Percentiles rank a stretch among this genome's conserved stretches.
phyloP scores from a whole-genome alignment of 2,888 invertebrate species.

The Criorhina ranunculi region DNA sequence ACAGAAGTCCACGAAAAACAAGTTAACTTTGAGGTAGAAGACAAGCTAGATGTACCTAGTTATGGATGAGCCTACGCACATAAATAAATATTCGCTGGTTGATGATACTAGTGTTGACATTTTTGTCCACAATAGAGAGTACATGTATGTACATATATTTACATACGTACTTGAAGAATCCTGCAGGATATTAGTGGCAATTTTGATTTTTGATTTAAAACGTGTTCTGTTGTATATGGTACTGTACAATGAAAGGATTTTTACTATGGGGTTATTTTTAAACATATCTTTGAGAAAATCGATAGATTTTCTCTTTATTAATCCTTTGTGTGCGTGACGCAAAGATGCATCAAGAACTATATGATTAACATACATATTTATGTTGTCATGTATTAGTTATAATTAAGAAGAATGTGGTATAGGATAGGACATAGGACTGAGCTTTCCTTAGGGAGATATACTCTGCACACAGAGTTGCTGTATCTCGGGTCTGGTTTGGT shows the following conservation, averaged over 20 bases:
- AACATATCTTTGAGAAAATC: not conserved
- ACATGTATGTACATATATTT: too few species aligned
- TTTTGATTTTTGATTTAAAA: constrained; percentile 30
- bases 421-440: too few species aligned
- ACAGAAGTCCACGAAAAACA: constrained; percentile 23
- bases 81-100: not conserved
- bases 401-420: too few species aligned
- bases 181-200: constrained; percentile 26
- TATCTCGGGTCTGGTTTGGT: too few species aligned
- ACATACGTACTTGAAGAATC: constrained; percentile 9
- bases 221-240: not conserved
- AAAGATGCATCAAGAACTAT: not conserved
- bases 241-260: too few species aligned
- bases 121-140: constrained; percentile 25
- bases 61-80: constrained; percentile 1
- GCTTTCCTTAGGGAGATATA: too few species aligned
- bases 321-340: too few species aligned
- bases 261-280: constrained; percentile 1
- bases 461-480: too few species aligned
- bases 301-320: not conserved
- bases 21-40: constrained; percentile 33
- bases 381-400: too few species aligned
- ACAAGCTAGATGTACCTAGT: constrained; percentile 9
- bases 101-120: constrained; percentile 20
- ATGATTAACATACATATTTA: too few species aligned